A percentile compares a stretch with the other conserved stretches of the same genome.
phyloP scores from a whole-genome alignment of 2,113 vertebrate species.

The Microcebus lehilahytsara region DNA sequence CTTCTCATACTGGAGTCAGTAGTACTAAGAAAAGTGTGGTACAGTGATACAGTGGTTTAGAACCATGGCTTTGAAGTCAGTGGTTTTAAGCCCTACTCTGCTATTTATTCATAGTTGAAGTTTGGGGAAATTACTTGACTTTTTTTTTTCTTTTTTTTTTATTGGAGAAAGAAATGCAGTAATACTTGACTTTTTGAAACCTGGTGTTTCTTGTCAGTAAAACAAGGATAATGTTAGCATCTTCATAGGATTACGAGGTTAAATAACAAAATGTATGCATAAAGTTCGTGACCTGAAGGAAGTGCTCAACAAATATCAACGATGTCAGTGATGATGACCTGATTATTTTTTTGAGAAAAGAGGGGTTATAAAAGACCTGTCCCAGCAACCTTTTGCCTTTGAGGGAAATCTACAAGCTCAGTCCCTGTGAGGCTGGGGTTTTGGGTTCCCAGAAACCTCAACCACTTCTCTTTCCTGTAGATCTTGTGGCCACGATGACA shows the following conservation, averaged over 20 bases:
- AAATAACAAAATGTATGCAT: not conserved
- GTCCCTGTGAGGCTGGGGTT: not conserved
- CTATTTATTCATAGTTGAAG: not conserved
- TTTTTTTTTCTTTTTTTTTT: not conserved
- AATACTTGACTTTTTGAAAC: not conserved
- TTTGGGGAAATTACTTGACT: not conserved
- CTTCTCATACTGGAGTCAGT: not conserved
- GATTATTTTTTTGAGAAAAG: not conserved
- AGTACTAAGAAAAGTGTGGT: not conserved
- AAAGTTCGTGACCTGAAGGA: not conserved
- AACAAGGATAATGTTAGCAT: not conserved
- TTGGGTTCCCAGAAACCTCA: not conserved
- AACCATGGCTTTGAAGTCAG: not conserved
- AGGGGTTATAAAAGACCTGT: not conserved
- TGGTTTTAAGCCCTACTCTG: not conserved
- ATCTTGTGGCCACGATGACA: not conserved
- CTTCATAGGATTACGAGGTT: not conserved
- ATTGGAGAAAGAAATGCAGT: no score
- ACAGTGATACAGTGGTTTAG: not conserved
- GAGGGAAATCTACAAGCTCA: not conserved
- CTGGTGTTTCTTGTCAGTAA: not conserved
- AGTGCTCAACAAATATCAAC: not conserved
- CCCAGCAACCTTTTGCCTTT: not conserved
- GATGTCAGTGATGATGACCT: not conserved
- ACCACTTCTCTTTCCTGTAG: not conserved